Evolutionary conservation across 1,140 invertebrate species (phyloP), one percentile per base, ranked within the genome.

Genomic region (Scaptomyza montana): DNA sequence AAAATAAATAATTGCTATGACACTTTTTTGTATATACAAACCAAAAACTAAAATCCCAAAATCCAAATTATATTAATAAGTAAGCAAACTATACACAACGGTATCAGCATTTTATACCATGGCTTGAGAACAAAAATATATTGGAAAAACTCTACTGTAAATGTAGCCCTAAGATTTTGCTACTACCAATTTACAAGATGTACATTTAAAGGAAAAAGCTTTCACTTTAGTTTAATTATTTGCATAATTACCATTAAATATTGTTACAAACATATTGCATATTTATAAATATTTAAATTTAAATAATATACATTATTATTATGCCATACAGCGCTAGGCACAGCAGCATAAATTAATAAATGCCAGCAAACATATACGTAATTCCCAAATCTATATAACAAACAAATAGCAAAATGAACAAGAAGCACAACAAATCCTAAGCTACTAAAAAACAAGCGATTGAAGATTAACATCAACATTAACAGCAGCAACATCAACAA

Each of bases 221-320:
- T 89, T 87, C 79, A 87, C 84, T 87, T 87, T 87, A 87, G 82
- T 87, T 87, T 89, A 87, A 87, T 87, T 87, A 87, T 87, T 87
- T 87, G 82, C 82, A 62, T 86, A 87, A 87, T 82, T 81, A 86
- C 57, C 61, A 78, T 76, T 89, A 76, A 82, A 89, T 89, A 87
- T 87, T 87, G 82, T 87, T 87, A 87, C 72, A 87, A 87, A 82
- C 79, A 89, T 89, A 87, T 82, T 80, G 68, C 81, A 78, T 84
- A 86, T 82, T 87, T 87, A 86, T 87, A 87, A 66, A 62, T 43
- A 77, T 10, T 47, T 62, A 77, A 78, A 84, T 80, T 84, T 66
- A 79, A 78, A 76, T 65, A 49, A 79, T 79, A 43, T 43, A n/a
- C 12, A 43, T 10, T 43, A 43, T 77, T 86, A 86, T 78, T 78